Base-by-base conservation (phyloP, 64 coral and sea anemone species). In the Hydrozoanthus tunicans region DNA sequence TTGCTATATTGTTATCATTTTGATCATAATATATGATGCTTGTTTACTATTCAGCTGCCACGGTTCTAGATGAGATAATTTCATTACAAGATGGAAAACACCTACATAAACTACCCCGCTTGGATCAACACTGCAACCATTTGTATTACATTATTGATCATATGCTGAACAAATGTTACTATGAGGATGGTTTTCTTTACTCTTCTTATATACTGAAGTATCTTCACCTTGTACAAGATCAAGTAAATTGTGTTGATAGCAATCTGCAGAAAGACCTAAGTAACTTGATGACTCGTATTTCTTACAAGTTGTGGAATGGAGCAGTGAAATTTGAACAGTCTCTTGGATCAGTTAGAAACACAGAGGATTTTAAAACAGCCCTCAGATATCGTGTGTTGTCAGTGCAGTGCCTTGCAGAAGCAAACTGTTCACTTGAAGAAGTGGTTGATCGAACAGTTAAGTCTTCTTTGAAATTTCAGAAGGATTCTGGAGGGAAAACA, bases 41-140 rank as follows among this genome's bases (percentile, higher is more conserved):
- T 51, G 11, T 84, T 60, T 4, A 60, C 9, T 59, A 62, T 88
- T 74, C 53, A 88, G 84, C 84, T 59, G 84, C 67, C 26, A 26
- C 55, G 32, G 69, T 56, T 9, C 84, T 88, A 32, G 53, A 88
- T 58, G 53, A 70, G 54, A 73, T 88, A 12, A 74, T 88, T 15
- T 73, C 68, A 57, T 25, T 32, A 26, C 68, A 88, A 51, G 84
- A 88, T 51, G 84, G 69, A 17, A 88, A 74, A 74, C 74, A 60
- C 73, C 68, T 74, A 59, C 56, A 53, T 55, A 88, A 88, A 51
- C 70, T 88, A 15, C 51, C 84, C 53, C 84, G 68, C 5, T 10
- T 88, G 84, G 84, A 88, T 60, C 84, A 88, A 73, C 84, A 88
- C 25, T 32, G 84, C 9, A 88, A 88, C 69, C 84, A 88, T 59